Percentiles rank a stretch among this genome's conserved stretches.
phyloP scores from a whole-genome alignment of 2,113 vertebrate species.

The Platycercus adscitus region DNA sequence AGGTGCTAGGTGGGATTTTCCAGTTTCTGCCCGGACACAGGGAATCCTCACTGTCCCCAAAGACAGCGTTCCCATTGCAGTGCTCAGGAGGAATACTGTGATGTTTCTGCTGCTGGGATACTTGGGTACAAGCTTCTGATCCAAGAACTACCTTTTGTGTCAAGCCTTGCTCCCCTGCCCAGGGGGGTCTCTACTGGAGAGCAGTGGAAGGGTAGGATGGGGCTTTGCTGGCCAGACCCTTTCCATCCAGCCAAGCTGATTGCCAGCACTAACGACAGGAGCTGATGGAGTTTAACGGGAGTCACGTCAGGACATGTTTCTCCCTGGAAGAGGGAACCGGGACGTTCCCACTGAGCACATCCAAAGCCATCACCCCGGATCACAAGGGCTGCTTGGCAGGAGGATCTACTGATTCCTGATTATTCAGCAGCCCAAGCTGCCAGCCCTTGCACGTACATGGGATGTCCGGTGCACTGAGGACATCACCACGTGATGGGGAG shows the following conservation, averaged over 20 bases:
- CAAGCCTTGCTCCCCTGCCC: accelerated
- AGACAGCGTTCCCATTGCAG: neutral
- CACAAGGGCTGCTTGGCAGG: neutral
- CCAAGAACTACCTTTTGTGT: neutral
- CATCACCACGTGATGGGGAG: neutral
- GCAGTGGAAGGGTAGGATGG: neutral
- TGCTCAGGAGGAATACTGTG: neutral
- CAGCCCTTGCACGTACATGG: accelerated
- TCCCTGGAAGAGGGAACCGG: neutral
- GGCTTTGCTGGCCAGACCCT: neutral
- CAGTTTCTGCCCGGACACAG: neutral
- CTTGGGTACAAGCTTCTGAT: neutral
- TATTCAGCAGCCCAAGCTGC: neutral
- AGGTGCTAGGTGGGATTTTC: neutral
- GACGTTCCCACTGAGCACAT: neutral
- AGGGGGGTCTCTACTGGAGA: neutral
- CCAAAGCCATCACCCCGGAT: neutral
- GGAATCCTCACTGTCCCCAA: neutral
- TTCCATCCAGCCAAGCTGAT: neutral
- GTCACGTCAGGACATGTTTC: neutral
- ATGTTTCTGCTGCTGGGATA: neutral
- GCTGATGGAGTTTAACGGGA: accelerated
- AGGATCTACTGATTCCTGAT: neutral
- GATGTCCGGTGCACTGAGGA: neutral
- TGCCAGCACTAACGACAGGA: accelerated